phyloP scores from a whole-genome alignment of 2,797 vertebrate genomes.

The Acanthurus tractus region DNA sequence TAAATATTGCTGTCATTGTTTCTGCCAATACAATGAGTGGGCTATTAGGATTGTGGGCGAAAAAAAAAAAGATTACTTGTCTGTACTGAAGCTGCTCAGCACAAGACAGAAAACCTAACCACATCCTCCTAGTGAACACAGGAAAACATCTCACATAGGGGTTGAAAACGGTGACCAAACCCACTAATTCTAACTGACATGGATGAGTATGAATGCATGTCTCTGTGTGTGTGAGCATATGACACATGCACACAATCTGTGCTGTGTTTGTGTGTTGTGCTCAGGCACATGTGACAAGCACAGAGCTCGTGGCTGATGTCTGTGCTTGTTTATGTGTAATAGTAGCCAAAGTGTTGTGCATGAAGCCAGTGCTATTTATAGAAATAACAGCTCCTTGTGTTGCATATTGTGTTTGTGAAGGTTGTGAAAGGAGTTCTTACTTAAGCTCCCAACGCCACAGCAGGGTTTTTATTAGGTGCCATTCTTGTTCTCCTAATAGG shows the following conservation, averaged over 20 bases:
- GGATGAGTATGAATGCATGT: slow-evolving; percentile 55
- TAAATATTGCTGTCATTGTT: slow-evolving; percentile 54
- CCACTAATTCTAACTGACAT: slow-evolving; percentile 62
- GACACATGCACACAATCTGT: slow-evolving; percentile 63
- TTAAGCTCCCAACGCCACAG: slow-evolving; percentile 34
- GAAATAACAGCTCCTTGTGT: slow-evolving; percentile 69
- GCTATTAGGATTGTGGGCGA: slow-evolving; percentile 57
- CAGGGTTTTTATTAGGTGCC: slow-evolving; percentile 45
- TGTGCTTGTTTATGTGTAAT: slow-evolving; percentile 77
- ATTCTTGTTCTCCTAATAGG: slow-evolving; percentile 27
- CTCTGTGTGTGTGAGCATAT: slow-evolving; percentile 65
- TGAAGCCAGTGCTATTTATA: slow-evolving; percentile 76
- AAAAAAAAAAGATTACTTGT: slow-evolving; percentile 50
- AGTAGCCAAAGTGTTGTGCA: slow-evolving; percentile 75
- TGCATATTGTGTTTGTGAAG: slow-evolving; percentile 70
- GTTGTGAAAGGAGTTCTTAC: slow-evolving; percentile 59
- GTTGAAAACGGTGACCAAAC: slow-evolving; percentile 73
- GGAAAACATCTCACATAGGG: slow-evolving; percentile 63
- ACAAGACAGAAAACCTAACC: slow-evolving; percentile 66
- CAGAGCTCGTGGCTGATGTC: slow-evolving; percentile 65
- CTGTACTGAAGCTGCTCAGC: slow-evolving; percentile 44
- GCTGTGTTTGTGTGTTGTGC: slow-evolving; percentile 60
- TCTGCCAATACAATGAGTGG: slow-evolving; percentile 53
- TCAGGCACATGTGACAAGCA: slow-evolving; percentile 66
- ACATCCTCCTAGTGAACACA: slow-evolving; percentile 80